Conservation (phyloP, 53 echinoderm and acorn worm genomes). For the Crossaster papposus region DNA sequence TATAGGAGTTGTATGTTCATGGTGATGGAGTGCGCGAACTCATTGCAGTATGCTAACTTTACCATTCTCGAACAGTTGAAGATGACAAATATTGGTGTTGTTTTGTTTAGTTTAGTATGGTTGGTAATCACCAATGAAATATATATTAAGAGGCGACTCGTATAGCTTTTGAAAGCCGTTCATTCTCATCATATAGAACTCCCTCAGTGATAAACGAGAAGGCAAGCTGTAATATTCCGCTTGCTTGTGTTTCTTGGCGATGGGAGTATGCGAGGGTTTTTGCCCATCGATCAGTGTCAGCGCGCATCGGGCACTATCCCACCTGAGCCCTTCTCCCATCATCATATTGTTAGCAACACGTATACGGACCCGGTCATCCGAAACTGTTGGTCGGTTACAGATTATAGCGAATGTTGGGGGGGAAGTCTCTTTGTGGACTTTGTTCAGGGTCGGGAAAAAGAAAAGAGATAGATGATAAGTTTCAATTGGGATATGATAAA, state of each 20-base stretch:
- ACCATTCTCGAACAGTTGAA: neutral
- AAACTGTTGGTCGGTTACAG: neutral
- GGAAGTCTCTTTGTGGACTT: neutral
- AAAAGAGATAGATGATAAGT: neutral
- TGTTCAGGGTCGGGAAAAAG: neutral
- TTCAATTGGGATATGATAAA: neutral
- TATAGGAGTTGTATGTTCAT: neutral
- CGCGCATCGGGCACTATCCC: too few relatives aligned
- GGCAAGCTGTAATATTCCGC: neutral
- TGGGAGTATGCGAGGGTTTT: neutral
- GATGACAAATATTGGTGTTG: neutral
- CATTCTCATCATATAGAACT: neutral
- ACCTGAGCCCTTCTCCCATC: neutral
- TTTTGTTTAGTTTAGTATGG: neutral
- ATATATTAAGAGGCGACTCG: neutral
- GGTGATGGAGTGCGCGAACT: neutral
- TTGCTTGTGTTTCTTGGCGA: neutral
- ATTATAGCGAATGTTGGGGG: neutral
- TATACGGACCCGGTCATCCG: conserved; percentile 21
- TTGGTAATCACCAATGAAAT: neutral
- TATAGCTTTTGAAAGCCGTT: neutral
- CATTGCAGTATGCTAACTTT: neutral
- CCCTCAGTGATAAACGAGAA: conserved; percentile 1
- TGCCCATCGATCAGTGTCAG: conserved; percentile 6
- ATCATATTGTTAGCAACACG: conserved; percentile 26